Base-by-base conservation (phyloP, 2,888 invertebrate species). In the Pristionchus exspectatus region DNA sequence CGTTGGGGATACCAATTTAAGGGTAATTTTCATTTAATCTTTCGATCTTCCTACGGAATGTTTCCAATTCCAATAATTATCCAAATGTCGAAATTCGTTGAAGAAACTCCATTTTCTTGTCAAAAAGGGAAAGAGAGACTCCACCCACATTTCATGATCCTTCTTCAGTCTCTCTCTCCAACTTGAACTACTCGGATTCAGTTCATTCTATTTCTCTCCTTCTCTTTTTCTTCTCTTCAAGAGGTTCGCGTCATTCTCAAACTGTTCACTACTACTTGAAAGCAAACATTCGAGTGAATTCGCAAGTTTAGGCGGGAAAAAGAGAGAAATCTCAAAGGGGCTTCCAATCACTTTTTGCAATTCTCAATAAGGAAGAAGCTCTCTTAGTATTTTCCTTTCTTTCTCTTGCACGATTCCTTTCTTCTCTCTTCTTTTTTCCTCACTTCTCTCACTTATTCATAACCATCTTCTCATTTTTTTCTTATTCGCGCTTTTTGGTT, bases 301-400 rank as follows among this genome's bases (percentile, higher is more conserved):
- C 30, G 5, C 44, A n/a, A 14, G 50, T 44, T 72, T 33, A 72
- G 33, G 33, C 44, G 44, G 4, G 24, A 77, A 21, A 77, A 30
- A 21, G 44, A 12, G 77, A 24, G 50, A 77, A 77, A 50, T 77
- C 77, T 77, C 77, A 77, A 77, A n/a, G 77, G 77, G 77, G 77
- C 44, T 77, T 77, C 77, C 38, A 77, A 77, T 77, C 77, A 77
- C 77, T 77, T 77, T 30, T 44, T 77, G 30, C 38, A 44, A n/a
- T 44, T 77, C 44, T 44, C 77, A 21, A 77, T 38, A 50, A 77
- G 77, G 77, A 77, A 77, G 77, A 24, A 24, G 44, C 77, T n/a
- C 33, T 44, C 66, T 66, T 27, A 66, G 66, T n/a, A 66, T 66
- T 74, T 38, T 38, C 74, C 74, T 24, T 33, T 30, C 14, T 33